Conservation (phyloP, 2,797 vertebrate genomes). For the Kryptolebias ocellatus region DNA sequence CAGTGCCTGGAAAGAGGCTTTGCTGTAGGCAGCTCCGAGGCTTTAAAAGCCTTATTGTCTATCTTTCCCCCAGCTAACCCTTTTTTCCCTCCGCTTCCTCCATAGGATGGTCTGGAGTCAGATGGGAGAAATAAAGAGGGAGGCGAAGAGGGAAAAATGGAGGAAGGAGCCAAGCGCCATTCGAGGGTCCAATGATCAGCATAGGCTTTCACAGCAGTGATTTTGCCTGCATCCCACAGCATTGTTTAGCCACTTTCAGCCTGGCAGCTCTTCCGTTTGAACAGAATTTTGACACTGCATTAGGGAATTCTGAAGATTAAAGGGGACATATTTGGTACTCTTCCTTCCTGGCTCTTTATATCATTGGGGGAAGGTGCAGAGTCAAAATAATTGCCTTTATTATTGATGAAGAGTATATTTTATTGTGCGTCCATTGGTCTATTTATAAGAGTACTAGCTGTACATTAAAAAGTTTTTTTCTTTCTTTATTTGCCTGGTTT, state of each 20-base stretch:
- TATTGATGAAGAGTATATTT: background rate
- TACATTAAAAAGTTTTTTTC: too few species aligned
- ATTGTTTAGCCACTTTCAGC: slow-evolving; percentile 79
- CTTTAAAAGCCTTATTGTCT: slow-evolving; percentile 85
- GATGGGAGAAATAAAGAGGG: slow-evolving; percentile 64
- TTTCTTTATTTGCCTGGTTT: too few species aligned
- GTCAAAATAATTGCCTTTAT: background rate
- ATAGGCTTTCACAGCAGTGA: slow-evolving; percentile 74
- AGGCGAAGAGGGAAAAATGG: slow-evolving; percentile 41
- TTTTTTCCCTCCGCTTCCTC: slow-evolving; percentile 69
- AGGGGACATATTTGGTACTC: slow-evolving; percentile 80
- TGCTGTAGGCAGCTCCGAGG: slow-evolving; percentile 85
- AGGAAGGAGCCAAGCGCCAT: slow-evolving; percentile 69
- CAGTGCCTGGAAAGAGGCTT: slow-evolving; percentile 83
- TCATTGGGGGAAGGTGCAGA: slow-evolving; percentile 53
- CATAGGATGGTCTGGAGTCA: slow-evolving; percentile 69
- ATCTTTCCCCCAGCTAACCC: slow-evolving; percentile 74
- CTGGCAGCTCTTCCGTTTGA: slow-evolving; percentile 78
- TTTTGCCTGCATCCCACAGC: slow-evolving; percentile 69
- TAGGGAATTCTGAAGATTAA: slow-evolving; percentile 82
- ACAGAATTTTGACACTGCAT: slow-evolving; percentile 83
- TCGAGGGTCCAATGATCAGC: slow-evolving; percentile 78
- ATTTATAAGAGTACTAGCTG: too few species aligned
- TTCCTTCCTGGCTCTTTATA: slow-evolving; percentile 74
- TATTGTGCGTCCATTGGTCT: background rate